These are phyloP conservation scores for Blastomussa wellsi DNA, from an alignment of 92 coral and sea anemone genomes.

Conservation along the genomic window DNA sequence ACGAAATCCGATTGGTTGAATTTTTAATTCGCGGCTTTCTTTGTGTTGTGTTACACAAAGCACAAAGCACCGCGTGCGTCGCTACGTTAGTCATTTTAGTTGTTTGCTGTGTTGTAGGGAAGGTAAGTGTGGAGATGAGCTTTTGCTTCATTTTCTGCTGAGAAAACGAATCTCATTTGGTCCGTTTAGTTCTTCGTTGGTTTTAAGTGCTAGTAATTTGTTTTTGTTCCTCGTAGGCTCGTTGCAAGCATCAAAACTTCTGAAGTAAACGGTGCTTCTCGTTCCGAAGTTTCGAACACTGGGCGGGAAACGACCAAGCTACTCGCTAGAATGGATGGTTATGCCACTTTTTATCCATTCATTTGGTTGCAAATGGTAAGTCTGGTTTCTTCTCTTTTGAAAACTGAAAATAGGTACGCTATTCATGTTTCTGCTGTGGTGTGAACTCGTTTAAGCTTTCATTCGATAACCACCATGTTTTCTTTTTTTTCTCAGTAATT, in stretches of 20 bases:
- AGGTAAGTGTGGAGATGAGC: neutral
- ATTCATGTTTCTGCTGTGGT: neutral
- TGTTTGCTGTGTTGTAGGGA: neutral
- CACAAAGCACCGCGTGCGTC: neutral
- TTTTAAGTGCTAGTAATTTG: neutral
- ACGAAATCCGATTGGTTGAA: neutral
- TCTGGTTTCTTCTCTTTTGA: neutral
- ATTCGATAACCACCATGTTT: too few relatives aligned
- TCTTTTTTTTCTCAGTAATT: too few relatives aligned
- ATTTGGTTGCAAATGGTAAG: neutral
- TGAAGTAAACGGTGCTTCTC: neutral
- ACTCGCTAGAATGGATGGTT: neutral
- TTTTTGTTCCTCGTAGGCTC: neutral
- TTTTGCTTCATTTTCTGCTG: neutral
- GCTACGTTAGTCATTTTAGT: neutral
- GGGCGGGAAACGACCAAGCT: too few relatives aligned
- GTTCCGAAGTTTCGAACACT: neutral
- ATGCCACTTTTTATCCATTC: too few relatives aligned
- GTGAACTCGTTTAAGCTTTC: neutral
- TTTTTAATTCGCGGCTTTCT: neutral
- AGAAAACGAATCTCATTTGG: neutral
- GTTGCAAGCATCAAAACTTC: neutral
- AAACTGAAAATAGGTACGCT: neutral
- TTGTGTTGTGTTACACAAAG: conserved; percentile 1
- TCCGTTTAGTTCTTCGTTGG: neutral